phyloP scores from a whole-genome alignment of 2,888 invertebrate species.

The Scaptomyza flava region DNA sequence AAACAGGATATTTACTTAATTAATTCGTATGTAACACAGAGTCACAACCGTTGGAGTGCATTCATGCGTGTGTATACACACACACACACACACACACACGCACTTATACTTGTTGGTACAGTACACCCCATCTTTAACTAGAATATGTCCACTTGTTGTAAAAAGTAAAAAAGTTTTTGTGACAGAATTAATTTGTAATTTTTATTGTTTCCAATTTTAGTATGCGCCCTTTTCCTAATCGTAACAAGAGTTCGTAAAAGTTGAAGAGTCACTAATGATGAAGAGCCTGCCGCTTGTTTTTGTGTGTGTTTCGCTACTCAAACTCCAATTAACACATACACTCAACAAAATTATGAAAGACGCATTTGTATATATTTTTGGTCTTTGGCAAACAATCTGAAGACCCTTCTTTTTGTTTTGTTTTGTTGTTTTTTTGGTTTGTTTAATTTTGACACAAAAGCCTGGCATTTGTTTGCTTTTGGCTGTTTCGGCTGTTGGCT shows the following conservation, averaged over 20 bases:
- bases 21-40: neutral
- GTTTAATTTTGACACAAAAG: constrained; percentile 27
- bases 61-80: neutral
- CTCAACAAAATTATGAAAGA: constrained; percentile 18
- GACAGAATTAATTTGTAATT: constrained; percentile 49
- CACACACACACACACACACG: neutral
- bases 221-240: constrained; percentile 53
- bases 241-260: constrained; percentile 49
- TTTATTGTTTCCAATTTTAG: constrained; percentile 20
- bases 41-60: neutral
- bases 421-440: no score
- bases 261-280: constrained; percentile 23
- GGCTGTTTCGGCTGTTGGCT: constrained; percentile 30
- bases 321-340: constrained; percentile 8
- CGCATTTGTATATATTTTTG: neutral
- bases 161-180: constrained; percentile 53
- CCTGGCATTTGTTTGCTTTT: constrained; percentile 36
- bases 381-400: constrained; percentile 13
- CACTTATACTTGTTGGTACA: neutral
- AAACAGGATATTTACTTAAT: neutral
- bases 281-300: constrained; percentile 11
- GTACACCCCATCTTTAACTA: neutral
- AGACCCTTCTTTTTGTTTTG: constrained; percentile 14
- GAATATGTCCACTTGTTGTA: neutral
- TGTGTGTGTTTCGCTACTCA: constrained; percentile 5